Evolutionary conservation across 2,888 invertebrate species (phyloP), one percentile per base, ranked within the genome.

Genomic region (Hartigia nigra): DNA sequence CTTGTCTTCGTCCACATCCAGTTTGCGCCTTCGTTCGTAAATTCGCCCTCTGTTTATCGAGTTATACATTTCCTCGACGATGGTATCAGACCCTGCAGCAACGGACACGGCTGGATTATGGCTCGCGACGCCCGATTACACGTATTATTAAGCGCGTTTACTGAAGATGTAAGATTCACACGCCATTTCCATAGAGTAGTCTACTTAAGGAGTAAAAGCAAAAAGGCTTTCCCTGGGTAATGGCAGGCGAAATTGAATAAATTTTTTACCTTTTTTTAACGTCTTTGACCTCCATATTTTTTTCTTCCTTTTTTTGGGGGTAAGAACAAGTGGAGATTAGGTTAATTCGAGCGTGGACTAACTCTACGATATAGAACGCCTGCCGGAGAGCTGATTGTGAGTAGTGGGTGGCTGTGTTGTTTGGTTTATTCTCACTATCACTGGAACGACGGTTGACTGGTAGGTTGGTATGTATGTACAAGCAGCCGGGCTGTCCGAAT

Each of bases 171-270:
- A 79, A 76, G 76, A 76, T 79, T 76, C 76, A 76, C 76, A 79
- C 78, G 72, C 76, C 76, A 79, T 79, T 79, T 76, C 76, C 72
- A 74, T 36, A 78, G 74, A 69, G 32, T 74, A 74, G 34, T n/a
- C 55, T 34, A 77, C 74, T 74, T 69, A 77, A 77, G 35, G 74
- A 35, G 72, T 32, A n/a, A 32, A 35, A 12, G 12, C n/a, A n/a
- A 74, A 35, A n/a, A 35, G 78, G 76, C 75, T 79, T 79, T 34
- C 76, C 36, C 74, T 31, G 76, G 76, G 78, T 79, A 79, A 79
- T 79, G 78, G 76, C 74, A 55, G 77, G 76, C 37, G 78, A 79
- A 79, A 79, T 79, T 79, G 78, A 79, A 78, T 78, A 75, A 79
- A 79, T 76, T 79, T 79, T 79, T 79, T 70, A 75, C 32, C 36